Evolutionary conservation across 2,797 vertebrate species (phyloP).

Genomic region (Streptopelia turtur): DNA sequence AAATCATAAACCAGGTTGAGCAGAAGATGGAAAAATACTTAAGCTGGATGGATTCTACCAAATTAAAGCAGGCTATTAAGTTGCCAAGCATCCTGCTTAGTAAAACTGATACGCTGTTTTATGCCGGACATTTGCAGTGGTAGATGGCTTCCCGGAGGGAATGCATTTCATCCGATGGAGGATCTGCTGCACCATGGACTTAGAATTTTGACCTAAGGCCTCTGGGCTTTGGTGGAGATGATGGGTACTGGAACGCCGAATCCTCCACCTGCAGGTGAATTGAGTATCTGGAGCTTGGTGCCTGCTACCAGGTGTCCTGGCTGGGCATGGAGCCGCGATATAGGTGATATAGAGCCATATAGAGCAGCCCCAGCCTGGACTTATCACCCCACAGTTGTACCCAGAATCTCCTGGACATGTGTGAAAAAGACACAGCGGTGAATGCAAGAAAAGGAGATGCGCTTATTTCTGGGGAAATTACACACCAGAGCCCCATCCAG

Average conservation of each 20-base stretch:
- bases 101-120: neutral
- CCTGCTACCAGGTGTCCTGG: neutral
- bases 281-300: neutral
- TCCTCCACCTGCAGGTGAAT: neutral
- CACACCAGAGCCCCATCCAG: neutral
- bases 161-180: accelerated
- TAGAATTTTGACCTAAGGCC: neutral
- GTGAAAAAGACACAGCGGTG: neutral
- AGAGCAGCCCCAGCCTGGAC: neutral
- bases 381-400: neutral
- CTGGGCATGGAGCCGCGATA: accelerated
- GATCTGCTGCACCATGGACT: neutral
- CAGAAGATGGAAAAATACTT: conserved; percentile 52
- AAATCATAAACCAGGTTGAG: conserved; percentile 33
- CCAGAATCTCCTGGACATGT: accelerated
- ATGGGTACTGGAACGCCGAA: neutral
- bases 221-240: neutral
- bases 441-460: neutral
- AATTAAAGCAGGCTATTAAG: conserved; percentile 6
- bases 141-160: neutral
- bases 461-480: neutral
- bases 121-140: neutral
- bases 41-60: neutral
- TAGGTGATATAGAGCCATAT: neutral
- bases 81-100: neutral